Conservation (phyloP, 2,888 invertebrate genomes). For the Scotopteryx bipunctaria region DNA sequence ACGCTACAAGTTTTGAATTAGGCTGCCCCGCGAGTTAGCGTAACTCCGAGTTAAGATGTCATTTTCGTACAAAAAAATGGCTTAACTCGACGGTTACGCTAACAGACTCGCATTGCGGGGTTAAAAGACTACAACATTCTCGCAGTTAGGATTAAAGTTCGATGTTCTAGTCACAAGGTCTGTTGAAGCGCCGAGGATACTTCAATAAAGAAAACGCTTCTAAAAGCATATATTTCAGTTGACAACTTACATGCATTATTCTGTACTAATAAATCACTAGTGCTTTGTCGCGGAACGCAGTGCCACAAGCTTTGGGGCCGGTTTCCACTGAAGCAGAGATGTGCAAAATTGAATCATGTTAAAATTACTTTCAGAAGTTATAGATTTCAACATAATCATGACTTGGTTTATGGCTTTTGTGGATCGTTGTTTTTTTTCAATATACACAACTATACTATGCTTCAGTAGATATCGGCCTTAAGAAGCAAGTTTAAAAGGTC, state of each 20-base stretch:
- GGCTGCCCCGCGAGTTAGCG: slow-evolving; percentile 25
- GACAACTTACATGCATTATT: slow-evolving; percentile 18
- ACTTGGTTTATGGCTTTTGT: too few relatives aligned
- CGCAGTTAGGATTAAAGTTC: slow-evolving; percentile 33
- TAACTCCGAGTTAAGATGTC: slow-evolving; percentile 34
- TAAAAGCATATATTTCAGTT: slow-evolving; percentile 35
- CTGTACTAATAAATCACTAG: slow-evolving; percentile 27
- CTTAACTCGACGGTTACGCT: not conserved
- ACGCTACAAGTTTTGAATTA: slow-evolving; percentile 36
- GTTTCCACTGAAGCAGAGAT: not conserved
- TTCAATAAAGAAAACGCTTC: slow-evolving; percentile 2
- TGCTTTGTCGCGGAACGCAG: slow-evolving; percentile 14
- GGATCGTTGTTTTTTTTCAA: too few relatives aligned
- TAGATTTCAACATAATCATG: too few relatives aligned
- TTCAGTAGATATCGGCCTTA: not conserved
- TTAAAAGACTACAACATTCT: slow-evolving; percentile 32
- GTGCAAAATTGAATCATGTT: not conserved
- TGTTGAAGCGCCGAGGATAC: slow-evolving; percentile 1
- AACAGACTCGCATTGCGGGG: not conserved
- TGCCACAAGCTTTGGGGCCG: slow-evolving; percentile 1
- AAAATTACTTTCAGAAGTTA: too few relatives aligned
- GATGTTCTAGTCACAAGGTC: slow-evolving; percentile 33
- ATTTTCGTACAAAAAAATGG: slow-evolving; percentile 1
- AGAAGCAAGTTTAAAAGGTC: not conserved
- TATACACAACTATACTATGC: too few relatives aligned